phyloP scores from a whole-genome alignment of 2,888 invertebrate species.

The Pseudococcus jackbeardsleyi region DNA sequence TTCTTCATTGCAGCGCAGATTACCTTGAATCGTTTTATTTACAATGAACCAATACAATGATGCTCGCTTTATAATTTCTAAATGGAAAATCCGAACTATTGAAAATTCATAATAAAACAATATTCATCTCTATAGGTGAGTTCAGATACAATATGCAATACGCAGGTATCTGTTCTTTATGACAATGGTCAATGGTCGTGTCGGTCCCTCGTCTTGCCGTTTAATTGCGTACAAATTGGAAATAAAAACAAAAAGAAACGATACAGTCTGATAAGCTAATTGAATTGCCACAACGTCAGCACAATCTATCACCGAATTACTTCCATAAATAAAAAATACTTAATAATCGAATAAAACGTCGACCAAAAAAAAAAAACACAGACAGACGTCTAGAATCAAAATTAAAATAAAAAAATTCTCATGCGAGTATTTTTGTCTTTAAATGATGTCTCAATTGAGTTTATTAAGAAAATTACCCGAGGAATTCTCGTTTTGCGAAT shows the following conservation, averaged over 20 bases:
- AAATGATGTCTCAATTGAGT: not conserved
- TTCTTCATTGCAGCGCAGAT: not conserved
- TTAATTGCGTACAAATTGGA: not conserved
- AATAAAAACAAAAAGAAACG: not conserved
- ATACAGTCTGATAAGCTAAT: not conserved
- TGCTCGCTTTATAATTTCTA: not conserved
- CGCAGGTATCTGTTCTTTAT: not conserved
- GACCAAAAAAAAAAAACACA: not conserved
- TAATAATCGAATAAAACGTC: not conserved
- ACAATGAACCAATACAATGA: constrained; percentile 9
- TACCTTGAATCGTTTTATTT: not conserved
- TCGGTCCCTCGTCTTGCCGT: not conserved
- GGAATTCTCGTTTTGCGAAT: not conserved
- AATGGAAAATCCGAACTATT: not conserved
- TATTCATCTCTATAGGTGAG: not conserved
- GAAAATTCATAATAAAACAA: not conserved
- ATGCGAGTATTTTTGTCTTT: not conserved
- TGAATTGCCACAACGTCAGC: not conserved
- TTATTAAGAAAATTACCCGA: not conserved
- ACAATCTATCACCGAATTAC: not conserved
- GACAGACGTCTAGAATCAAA: not conserved
- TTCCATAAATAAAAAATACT: not conserved
- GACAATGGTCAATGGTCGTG: not conserved
- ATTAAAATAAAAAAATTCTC: not conserved
- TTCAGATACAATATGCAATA: not conserved